These are phyloP conservation scores for Petrocephalus schoutedeni DNA, from an alignment of 2,797 vertebrate genomes.

Conservation along the genomic window DNA sequence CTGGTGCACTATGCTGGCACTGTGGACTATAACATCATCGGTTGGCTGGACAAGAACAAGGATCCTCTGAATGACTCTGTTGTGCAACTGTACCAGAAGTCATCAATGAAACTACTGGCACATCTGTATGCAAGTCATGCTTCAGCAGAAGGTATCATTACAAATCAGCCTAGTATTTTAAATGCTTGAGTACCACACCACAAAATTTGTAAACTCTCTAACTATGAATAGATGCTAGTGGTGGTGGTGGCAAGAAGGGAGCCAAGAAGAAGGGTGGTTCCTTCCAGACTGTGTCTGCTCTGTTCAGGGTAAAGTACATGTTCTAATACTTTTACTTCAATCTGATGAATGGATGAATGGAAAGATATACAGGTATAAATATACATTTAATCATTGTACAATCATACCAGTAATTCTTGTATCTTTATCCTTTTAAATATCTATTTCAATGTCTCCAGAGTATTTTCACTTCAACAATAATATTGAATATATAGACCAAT, in stretches of 20 bases:
- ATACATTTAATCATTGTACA: not conserved
- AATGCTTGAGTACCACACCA: not conserved
- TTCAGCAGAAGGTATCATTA: not conserved
- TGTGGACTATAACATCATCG: not conserved
- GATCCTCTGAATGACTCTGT: not conserved
- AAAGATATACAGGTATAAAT: not conserved
- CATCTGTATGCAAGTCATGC: not conserved
- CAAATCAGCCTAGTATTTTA: not conserved
- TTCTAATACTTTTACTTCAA: not conserved
- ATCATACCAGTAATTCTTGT: not conserved
- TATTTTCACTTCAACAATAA: not conserved
- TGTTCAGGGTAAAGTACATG: conserved; percentile 68
- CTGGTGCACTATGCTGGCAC: not conserved
- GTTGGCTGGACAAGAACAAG: not conserved
- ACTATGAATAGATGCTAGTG: conserved; percentile 26
- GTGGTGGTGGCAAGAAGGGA: conserved; percentile 62
- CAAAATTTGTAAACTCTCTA: not conserved
- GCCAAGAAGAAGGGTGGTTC: conserved; percentile 55
- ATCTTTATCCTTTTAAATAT: not conserved
- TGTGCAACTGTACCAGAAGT: not conserved
- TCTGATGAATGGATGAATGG: not conserved
- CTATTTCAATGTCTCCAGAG: not conserved
- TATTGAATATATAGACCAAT: not conserved
- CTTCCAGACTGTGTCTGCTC: conserved; percentile 15
- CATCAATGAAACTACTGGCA: not conserved